Percentiles rank a stretch among this genome's conserved stretches.
Conservation (phyloP, 2,113 vertebrate species). For the Balaenoptera acutorostrata region DNA sequence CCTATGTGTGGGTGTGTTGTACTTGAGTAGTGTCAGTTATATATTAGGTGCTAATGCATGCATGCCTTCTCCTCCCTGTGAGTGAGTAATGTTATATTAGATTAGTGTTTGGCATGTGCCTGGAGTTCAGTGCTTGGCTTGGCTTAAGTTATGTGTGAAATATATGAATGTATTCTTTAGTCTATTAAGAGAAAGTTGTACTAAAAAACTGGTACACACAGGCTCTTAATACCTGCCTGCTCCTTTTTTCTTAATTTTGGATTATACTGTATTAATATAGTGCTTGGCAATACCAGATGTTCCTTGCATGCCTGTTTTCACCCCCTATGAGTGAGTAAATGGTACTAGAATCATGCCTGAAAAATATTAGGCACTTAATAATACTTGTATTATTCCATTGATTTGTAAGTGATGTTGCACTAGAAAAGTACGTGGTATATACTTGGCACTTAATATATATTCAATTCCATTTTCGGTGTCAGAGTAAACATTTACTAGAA, state of each 20-base stretch:
- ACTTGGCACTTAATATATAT: background rate
- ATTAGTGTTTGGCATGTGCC: background rate
- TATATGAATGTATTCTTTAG: background rate
- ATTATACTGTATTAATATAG: background rate
- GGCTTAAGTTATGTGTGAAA: background rate
- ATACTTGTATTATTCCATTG: background rate
- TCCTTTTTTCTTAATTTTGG: background rate
- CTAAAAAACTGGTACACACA: background rate
- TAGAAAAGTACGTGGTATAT: background rate
- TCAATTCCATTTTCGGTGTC: background rate
- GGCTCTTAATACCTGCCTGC: background rate
- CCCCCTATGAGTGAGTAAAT: background rate
- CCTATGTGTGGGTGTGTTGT: background rate
- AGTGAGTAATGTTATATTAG: background rate
- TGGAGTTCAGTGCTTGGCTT: background rate
- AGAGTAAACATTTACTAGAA: background rate
- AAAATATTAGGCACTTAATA: background rate
- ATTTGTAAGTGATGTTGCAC: background rate
- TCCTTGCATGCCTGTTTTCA: background rate
- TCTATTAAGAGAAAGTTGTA: background rate
- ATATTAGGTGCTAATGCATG: background rate
- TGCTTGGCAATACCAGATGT: background rate
- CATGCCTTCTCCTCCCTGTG: background rate
- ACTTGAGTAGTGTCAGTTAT: background rate
- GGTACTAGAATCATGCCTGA: background rate